Evolutionary conservation across 2,113 vertebrate genomes (phyloP), one percentile per base, ranked within the genome.

Genomic region (Sminthopsis crassicaudata): DNA sequence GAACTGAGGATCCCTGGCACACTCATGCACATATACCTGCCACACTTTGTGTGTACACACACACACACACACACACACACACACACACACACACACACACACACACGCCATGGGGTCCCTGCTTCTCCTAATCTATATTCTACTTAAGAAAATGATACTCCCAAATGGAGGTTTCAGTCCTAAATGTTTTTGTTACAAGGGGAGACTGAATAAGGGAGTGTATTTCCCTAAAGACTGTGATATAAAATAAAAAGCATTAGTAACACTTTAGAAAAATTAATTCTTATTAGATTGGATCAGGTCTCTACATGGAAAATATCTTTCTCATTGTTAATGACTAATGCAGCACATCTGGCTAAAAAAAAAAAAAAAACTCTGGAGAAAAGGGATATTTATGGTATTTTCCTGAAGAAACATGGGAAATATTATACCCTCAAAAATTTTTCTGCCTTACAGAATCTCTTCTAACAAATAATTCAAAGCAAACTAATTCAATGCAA

Each of bases 341-440:
- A 88, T 60, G 60, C n/a, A 90, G 93, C 8, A 46, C 22, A 42
- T 3, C 48, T 91, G 88, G 84, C 22, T 93, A 93, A 91, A 89
- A 30, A 67, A 1, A 90, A 8, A n/a, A 48, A 23, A 48, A 48
- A 48, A n/a, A 48, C 22, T 84, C 67, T 23, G 16, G 67, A 88
- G 25, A 94, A 55, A 36, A 23, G 24, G 42, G 30, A 7, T 22
- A 60, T 57, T 27, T 67, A 84, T 52, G 10, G 51, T 89, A 53
- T 52, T 93, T 88, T 52, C 92, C 57, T 92, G 90, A 53, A 93
- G 11, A 48, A 91, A 96, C 94, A 60, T 51, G 94, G 76, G 24
- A 94, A 94, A 92, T 46, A 89, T 3, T 50, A 30, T 76, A 89
- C 91, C 92, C 91, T 92, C 2, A 51, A 88, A 92, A 93, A 52